Conservation (phyloP, 2,888 invertebrate species). For the Torymus auratus region DNA sequence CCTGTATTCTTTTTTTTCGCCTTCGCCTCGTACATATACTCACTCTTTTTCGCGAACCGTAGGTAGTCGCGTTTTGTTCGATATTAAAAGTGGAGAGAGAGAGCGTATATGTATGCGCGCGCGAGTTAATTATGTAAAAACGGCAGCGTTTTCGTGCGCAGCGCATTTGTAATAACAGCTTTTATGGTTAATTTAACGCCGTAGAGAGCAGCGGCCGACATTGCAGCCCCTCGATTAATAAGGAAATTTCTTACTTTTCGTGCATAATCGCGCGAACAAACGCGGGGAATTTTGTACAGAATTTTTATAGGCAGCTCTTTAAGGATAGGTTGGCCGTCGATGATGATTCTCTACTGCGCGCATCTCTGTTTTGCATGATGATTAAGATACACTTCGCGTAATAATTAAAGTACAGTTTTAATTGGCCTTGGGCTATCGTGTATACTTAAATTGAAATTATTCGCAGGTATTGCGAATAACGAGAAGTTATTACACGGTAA, state of each 20-base stretch:
- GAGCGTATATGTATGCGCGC: too few species aligned
- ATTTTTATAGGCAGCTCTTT: conserved; percentile 11
- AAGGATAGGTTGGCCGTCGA: conserved; percentile 6
- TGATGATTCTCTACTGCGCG: background rate
- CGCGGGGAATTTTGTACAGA: conserved; percentile 5
- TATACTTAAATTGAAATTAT: conserved; percentile 50
- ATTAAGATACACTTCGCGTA: conserved; percentile 25
- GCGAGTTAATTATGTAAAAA: conserved; percentile 48
- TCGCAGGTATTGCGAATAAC: conserved; percentile 23
- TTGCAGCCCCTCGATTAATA: too few species aligned
- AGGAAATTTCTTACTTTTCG: conserved; percentile 7
- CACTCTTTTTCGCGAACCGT: too few species aligned
- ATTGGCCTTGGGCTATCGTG: conserved; percentile 36
- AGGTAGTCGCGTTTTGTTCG: conserved; percentile 44
- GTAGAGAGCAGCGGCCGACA: background rate
- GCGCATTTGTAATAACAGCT: conserved; percentile 51
- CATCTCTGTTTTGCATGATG: conserved; percentile 19
- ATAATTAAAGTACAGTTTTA: conserved; percentile 48
- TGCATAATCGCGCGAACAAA: conserved; percentile 1
- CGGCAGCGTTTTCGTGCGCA: conserved; percentile 13
- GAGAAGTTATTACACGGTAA: conserved; percentile 34
- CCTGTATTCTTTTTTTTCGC: too few species aligned
- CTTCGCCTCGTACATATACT: too few species aligned
- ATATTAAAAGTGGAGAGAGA: conserved; percentile 18
- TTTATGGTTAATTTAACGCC: conserved; percentile 56